Evolutionary conservation across 1,140 invertebrate species (phyloP).

Genomic region (Micrasema longulum): DNA sequence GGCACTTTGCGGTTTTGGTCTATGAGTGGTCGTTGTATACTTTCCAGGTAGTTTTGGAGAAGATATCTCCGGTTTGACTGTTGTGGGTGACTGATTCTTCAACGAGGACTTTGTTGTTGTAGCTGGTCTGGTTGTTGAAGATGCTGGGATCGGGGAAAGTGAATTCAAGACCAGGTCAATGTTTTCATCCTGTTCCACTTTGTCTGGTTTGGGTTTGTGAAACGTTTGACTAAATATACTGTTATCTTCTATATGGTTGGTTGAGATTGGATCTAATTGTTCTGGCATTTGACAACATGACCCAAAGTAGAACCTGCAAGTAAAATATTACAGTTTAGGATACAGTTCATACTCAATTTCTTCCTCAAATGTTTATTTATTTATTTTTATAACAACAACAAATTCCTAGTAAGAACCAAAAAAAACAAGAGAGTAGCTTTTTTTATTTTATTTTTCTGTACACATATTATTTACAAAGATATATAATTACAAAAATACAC

Average conservation of each 20-base stretch:
- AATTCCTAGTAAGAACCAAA: too few relatives aligned
- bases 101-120: conserved; percentile 1
- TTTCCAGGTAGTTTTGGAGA: background rate
- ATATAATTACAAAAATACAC: too few relatives aligned
- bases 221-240: conserved; percentile 65
- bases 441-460: too few relatives aligned
- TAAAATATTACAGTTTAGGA: background rate
- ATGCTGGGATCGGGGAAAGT: conserved; percentile 10
- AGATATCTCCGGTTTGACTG: conserved; percentile 4
- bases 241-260: conserved; percentile 66
- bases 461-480: too few relatives aligned
- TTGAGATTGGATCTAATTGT: conserved; percentile 62
- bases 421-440: too few relatives aligned
- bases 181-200: conserved; percentile 12
- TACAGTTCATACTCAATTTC: too few relatives aligned
- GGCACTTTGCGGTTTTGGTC: conserved; percentile 15
- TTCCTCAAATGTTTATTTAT: too few relatives aligned
- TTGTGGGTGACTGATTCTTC: conserved; percentile 2
- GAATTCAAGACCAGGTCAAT: conserved; percentile 20
- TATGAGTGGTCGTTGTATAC: conserved; percentile 32
- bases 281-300: conserved; percentile 84
- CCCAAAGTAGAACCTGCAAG: conserved; percentile 50
- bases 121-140: background rate
- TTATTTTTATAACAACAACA: too few relatives aligned
- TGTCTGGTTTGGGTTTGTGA: conserved; percentile 39